These are phyloP conservation scores for Lithophane ornitopus DNA, from an alignment of 2,888 invertebrate genomes.

Conservation along the genomic window DNA sequence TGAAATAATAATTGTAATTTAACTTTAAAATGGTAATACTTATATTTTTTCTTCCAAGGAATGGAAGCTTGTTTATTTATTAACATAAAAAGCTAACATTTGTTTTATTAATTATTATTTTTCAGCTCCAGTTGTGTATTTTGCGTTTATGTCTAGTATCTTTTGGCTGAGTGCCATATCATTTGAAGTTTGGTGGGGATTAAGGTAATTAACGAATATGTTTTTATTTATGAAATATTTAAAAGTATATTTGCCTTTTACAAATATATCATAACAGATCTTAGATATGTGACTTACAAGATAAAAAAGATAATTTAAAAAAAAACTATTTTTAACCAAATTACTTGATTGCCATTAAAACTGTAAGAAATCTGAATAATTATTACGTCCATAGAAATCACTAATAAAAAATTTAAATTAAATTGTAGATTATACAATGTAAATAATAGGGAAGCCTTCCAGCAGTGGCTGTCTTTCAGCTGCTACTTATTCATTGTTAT, in stretches of 20 bases:
- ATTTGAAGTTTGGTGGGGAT: constrained; percentile 29
- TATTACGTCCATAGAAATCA: too few relatives aligned
- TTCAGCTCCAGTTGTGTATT: constrained; percentile 48
- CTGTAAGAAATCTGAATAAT: too few relatives aligned
- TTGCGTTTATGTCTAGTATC: constrained; percentile 30
- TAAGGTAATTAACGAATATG: constrained; percentile 16
- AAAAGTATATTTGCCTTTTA: not conserved
- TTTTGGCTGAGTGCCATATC: constrained; percentile 45
- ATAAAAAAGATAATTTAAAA: too few relatives aligned
- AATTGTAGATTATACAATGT: too few relatives aligned
- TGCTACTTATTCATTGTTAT: too few relatives aligned
- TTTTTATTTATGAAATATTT: not conserved
- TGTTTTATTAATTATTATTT: constrained; percentile 5
- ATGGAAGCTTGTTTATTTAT: not conserved
- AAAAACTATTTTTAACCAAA: too few relatives aligned
- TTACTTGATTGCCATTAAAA: too few relatives aligned
- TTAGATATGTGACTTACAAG: too few relatives aligned
- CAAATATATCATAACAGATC: too few relatives aligned
- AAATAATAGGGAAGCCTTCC: too few relatives aligned
- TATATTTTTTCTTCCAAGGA: not conserved
- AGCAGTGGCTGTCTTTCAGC: too few relatives aligned
- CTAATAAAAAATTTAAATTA: too few relatives aligned
- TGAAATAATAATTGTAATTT: not conserved
- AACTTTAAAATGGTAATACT: not conserved
- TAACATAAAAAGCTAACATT: not conserved